Evolutionary conservation across 2,797 vertebrate species (phyloP).

Genomic region (Micromesistius poutassou): DNA sequence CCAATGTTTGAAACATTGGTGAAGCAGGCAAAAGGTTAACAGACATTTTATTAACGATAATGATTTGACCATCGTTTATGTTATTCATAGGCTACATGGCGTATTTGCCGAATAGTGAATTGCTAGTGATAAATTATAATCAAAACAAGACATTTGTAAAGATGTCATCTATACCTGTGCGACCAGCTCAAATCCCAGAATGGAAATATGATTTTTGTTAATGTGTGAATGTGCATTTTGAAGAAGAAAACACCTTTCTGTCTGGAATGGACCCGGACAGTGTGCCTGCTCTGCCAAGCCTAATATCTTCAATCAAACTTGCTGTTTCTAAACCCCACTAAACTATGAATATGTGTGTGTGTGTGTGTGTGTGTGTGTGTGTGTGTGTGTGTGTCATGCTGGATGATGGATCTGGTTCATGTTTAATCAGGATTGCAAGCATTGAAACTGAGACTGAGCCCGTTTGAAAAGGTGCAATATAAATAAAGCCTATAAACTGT

Average conservation of each 20-base stretch:
- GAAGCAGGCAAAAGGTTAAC: neutral
- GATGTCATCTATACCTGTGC: neutral
- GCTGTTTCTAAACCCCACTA: neutral
- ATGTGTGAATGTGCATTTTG: neutral
- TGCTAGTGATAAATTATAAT: neutral
- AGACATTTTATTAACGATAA: neutral
- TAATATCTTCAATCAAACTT: neutral
- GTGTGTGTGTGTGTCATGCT: neutral
- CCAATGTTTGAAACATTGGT: neutral
- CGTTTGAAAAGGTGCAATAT: no score
- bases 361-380: slow-evolving; percentile 1
- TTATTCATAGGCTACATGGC: neutral
- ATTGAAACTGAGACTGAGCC: no score
- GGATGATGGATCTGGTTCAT: slow-evolving; percentile 38
- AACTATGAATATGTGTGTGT: neutral
- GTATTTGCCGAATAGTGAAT: neutral
- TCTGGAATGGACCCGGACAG: no score
- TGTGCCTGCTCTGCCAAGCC: no score
- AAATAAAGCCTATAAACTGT: neutral
- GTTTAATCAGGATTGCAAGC: neutral
- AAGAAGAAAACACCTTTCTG: no score
- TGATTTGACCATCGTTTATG: slow-evolving; percentile 7
- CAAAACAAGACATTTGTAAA: neutral
- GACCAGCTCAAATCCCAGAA: neutral
- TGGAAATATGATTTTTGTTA: neutral